These are phyloP conservation scores for Megalops cyprinoides DNA, from an alignment of 2,797 vertebrate species.

Conservation along the genomic window DNA sequence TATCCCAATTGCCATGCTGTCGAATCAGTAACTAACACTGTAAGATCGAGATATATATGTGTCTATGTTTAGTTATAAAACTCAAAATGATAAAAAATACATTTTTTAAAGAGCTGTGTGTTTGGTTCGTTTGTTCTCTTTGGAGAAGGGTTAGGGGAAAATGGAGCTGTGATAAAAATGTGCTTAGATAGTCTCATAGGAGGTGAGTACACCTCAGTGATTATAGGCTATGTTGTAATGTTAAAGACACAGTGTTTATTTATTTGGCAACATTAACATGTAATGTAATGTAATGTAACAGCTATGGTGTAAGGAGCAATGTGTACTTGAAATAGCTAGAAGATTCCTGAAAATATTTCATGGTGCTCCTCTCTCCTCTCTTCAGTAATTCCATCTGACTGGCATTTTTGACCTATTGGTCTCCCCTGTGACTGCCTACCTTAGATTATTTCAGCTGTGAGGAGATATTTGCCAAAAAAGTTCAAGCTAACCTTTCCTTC, in stretches of 20 bases:
- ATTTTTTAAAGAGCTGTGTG: conserved; percentile 30
- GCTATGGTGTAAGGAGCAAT: no score
- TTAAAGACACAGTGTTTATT: no score
- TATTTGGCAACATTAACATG: no score
- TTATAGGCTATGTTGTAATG: no score
- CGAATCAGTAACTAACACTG: conserved; percentile 29
- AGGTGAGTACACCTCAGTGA: no score
- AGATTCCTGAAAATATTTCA: no score
- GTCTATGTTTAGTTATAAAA: conserved; percentile 67
- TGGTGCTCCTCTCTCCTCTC: background rate
- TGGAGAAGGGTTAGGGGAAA: background rate
- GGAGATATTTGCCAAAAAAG: background rate
- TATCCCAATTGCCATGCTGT: conserved; percentile 51
- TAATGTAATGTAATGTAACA: no score
- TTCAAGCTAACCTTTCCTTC: background rate
- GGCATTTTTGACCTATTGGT: background rate
- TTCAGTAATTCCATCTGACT: background rate
- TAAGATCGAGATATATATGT: conserved; percentile 63
- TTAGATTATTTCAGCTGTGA: background rate
- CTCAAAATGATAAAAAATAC: conserved; percentile 30
- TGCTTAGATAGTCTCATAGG: no score
- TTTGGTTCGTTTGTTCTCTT: conserved; percentile 1
- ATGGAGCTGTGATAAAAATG: background rate
- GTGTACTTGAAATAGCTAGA: no score
- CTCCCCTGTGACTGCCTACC: background rate